Evolutionary conservation across 2,888 invertebrate genomes (phyloP).

Genomic region (Nemapogon koenigi): DNA sequence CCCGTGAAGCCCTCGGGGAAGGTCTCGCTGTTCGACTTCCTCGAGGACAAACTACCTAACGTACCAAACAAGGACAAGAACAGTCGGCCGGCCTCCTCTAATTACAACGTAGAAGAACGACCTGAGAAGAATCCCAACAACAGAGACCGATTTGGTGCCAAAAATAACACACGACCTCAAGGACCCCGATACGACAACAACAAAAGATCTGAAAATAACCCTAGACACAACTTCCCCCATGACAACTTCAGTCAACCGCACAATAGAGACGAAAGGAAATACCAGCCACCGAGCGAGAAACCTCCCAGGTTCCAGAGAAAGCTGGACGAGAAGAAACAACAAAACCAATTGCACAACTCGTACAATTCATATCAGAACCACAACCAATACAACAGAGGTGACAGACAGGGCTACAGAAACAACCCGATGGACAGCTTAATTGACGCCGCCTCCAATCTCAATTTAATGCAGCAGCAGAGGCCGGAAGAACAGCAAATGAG

Average conservation of each 20-base stretch:
- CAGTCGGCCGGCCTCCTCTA: slow-evolving; percentile 28
- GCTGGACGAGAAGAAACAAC: slow-evolving; percentile 51
- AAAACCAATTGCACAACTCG: slow-evolving; percentile 31
- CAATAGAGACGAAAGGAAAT: slow-evolving; percentile 34
- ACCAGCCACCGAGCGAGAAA: slow-evolving; percentile 51
- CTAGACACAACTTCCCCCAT: slow-evolving; percentile 29
- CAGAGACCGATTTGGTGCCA: slow-evolving; percentile 39
- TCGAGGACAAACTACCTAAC: slow-evolving; percentile 78
- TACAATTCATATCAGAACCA: slow-evolving; percentile 37
- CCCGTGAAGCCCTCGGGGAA: slow-evolving; percentile 78
- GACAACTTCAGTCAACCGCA: slow-evolving; percentile 42
- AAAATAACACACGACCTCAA: slow-evolving; percentile 35
- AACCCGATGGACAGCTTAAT: slow-evolving; percentile 37
- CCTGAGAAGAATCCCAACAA: slow-evolving; percentile 25
- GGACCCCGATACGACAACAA: slow-evolving; percentile 37
- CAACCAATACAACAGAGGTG: slow-evolving; percentile 30
- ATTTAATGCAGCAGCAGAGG: slow-evolving; percentile 28
- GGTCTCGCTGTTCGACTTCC: slow-evolving; percentile 82
- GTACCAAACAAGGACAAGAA: slow-evolving; percentile 53
- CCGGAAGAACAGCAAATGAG: slow-evolving; percentile 27
- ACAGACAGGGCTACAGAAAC: slow-evolving; percentile 32
- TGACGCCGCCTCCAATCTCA: slow-evolving; percentile 36
- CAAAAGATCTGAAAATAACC: slow-evolving; percentile 30
- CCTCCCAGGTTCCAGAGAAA: slow-evolving; percentile 70
- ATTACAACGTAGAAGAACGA: slow-evolving; percentile 39